These are phyloP conservation scores for Dynastes hyllus DNA, from an alignment of 2,888 invertebrate species.

Conservation along the genomic window DNA sequence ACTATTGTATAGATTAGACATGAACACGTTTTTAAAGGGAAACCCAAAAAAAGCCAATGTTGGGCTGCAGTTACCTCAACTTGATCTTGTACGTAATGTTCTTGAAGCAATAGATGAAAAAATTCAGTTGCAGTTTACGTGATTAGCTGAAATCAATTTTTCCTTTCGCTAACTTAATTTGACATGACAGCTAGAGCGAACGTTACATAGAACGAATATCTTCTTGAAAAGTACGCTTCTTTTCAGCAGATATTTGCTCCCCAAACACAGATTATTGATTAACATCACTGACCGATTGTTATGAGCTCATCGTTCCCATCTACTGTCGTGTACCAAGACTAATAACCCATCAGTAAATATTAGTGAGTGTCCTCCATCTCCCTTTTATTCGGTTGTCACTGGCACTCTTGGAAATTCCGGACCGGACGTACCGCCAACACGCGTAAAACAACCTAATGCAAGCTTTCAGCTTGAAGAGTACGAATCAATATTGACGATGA, in stretches of 20 bases:
- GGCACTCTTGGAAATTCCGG: constrained; percentile 25
- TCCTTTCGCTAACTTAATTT: no score
- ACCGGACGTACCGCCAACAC: constrained; percentile 3
- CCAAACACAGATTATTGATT: constrained; percentile 1
- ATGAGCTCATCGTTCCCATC: neutral
- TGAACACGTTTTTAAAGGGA: no score
- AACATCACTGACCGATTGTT: constrained; percentile 34
- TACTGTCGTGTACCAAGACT: constrained; percentile 16
- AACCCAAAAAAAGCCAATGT: no score
- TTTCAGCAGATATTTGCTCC: neutral
- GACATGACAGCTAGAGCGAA: no score
- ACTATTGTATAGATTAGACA: no score
- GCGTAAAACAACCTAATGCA: constrained; percentile 31
- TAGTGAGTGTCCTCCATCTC: constrained; percentile 35
- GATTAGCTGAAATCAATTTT: no score
- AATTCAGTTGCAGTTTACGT: no score
- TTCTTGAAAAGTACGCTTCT: neutral
- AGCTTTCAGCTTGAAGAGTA: constrained; percentile 33
- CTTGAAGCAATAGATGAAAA: no score
- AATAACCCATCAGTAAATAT: constrained; percentile 24
- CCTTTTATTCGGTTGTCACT: constrained; percentile 39
- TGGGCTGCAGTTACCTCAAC: no score
- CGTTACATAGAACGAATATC: neutral
- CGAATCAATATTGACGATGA: constrained; percentile 36
- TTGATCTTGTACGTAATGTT: no score